Conservation (phyloP, 2,888 invertebrate species). For the Abrostola triplasia region DNA sequence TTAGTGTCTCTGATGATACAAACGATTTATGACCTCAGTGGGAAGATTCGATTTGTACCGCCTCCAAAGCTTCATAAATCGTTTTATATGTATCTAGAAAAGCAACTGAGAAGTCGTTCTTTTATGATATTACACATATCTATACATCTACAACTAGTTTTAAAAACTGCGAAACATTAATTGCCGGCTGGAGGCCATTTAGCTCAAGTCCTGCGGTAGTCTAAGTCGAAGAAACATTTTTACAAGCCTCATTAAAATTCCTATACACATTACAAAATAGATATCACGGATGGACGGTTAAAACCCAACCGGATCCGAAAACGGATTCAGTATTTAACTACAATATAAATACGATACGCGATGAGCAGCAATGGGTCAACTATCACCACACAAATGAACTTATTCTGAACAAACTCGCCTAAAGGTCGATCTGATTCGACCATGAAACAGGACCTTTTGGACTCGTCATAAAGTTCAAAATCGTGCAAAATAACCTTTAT, state of each 20-base stretch:
- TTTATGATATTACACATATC: too few relatives aligned
- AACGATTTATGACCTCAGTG: too few relatives aligned
- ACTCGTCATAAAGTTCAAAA: constrained; percentile 7
- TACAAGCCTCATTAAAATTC: too few relatives aligned
- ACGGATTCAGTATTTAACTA: constrained; percentile 29
- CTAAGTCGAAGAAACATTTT: too few relatives aligned
- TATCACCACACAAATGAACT: constrained; percentile 22
- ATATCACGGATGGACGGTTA: constrained; percentile 18
- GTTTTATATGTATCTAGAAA: too few relatives aligned
- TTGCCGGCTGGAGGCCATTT: too few relatives aligned
- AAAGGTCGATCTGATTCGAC: constrained; percentile 25
- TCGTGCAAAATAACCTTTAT: neutral
- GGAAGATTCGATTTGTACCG: too few relatives aligned
- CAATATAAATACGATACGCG: constrained; percentile 13
- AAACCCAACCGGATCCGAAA: constrained; percentile 41
- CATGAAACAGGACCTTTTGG: constrained; percentile 9
- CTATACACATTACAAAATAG: neutral
- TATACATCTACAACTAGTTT: too few relatives aligned
- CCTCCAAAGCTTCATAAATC: too few relatives aligned
- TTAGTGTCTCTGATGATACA: neutral
- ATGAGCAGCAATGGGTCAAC: constrained; percentile 33
- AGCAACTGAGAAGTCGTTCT: too few relatives aligned
- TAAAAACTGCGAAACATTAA: too few relatives aligned
- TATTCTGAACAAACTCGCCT: constrained; percentile 32
- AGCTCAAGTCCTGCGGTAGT: too few relatives aligned